Conservation (phyloP, 2,888 invertebrate genomes). For the Ennomos fuscantarius region DNA sequence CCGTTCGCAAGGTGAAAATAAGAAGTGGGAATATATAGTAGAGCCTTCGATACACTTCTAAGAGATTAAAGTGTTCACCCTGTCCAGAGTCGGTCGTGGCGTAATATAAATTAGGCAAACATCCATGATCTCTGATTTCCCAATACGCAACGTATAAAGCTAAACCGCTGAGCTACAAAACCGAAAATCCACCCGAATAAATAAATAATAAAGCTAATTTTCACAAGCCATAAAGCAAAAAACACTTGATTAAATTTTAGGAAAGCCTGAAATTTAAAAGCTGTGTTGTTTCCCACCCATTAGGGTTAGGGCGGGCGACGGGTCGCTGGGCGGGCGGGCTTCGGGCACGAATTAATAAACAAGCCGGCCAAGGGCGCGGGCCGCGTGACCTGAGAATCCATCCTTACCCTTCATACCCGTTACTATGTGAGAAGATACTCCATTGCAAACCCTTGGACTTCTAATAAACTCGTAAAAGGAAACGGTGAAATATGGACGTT, state of each 20-base stretch:
- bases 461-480: constrained; percentile 22
- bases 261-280: constrained; percentile 73
- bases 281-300: constrained; percentile 76
- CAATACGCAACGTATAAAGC: constrained; percentile 37
- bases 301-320: constrained; percentile 69
- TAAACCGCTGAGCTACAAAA: constrained; percentile 30
- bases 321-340: constrained; percentile 62
- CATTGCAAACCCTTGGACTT: background rate
- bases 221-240: constrained; percentile 62
- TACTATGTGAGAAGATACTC: constrained; percentile 21
- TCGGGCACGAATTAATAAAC: constrained; percentile 80
- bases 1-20: constrained; percentile 78
- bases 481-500: constrained; percentile 49
- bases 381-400: constrained; percentile 60
- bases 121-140: constrained; percentile 56
- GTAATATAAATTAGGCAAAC: constrained; percentile 73
- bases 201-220: constrained; percentile 61
- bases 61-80: constrained; percentile 79
- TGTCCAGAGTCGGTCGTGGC: constrained; percentile 56
- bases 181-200: constrained; percentile 37
- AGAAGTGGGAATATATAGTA: constrained; percentile 81
- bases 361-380: constrained; percentile 76
- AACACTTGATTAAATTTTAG: constrained; percentile 71
- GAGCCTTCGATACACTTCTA: constrained; percentile 77
- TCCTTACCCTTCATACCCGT: constrained; percentile 63